Evolutionary conservation across 2,797 vertebrate species (phyloP).

Genomic region (Ataeniobius toweri): DNA sequence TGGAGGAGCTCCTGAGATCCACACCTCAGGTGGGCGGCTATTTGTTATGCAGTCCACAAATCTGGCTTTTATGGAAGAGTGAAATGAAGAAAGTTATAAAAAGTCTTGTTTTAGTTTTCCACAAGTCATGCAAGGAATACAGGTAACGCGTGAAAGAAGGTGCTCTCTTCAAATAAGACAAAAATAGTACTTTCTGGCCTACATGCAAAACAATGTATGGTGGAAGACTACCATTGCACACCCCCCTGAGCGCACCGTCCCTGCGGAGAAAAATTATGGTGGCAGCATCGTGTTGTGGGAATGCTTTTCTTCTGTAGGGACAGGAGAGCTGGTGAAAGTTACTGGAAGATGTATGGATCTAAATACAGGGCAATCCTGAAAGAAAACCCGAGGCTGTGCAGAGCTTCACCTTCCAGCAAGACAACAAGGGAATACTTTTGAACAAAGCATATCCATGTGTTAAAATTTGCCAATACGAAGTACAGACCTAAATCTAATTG

Average conservation of each 20-base stretch:
- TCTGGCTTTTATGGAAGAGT: background rate
- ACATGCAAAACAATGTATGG: background rate
- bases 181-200: background rate
- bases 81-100: background rate
- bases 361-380: background rate
- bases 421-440: background rate
- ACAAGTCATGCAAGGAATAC: background rate
- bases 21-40: background rate
- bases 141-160: background rate
- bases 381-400: background rate
- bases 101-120: background rate
- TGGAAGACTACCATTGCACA: background rate
- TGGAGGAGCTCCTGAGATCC: background rate
- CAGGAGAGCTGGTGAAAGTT: background rate
- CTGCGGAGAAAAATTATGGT: background rate
- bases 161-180: background rate
- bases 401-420: background rate
- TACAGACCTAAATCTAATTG: conserved; percentile 1
- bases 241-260: background rate
- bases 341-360: background rate
- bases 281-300: background rate
- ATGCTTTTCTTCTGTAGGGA: background rate
- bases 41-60: background rate
- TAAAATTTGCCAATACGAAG: background rate
- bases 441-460: background rate